Evolutionary conservation across 2,797 vertebrate genomes (phyloP).

Genomic region (Geotrypetes seraphini): DNA sequence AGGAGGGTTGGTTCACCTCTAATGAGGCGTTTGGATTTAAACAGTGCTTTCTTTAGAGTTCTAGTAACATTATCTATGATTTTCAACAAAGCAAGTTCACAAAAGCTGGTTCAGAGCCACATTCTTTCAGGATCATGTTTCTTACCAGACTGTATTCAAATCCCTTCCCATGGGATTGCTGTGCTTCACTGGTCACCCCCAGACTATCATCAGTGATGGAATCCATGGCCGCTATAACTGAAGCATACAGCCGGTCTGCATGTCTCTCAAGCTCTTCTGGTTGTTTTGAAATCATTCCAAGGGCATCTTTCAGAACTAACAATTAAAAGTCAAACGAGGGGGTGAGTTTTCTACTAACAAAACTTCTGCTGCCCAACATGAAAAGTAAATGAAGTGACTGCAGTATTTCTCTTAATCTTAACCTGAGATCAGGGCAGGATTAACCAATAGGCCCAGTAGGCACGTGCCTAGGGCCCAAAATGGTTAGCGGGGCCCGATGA

Average conservation of each 20-base stretch:
- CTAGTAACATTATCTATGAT: too few species aligned
- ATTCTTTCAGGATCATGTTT: too few species aligned
- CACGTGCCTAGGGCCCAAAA: too few species aligned
- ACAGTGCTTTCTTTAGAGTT: too few species aligned
- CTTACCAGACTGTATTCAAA: constrained; percentile 33
- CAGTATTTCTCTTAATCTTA: too few species aligned
- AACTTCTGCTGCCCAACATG: background rate
- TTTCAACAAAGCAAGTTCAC: too few species aligned
- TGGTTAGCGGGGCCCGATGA: too few species aligned
- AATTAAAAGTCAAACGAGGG: background rate
- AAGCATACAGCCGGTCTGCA: constrained; percentile 61
- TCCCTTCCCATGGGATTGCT: background rate
- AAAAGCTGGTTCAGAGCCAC: too few species aligned
- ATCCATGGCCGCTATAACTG: constrained; percentile 65
- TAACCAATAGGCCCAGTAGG: too few species aligned
- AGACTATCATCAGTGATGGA: constrained; percentile 29
- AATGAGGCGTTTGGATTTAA: too few species aligned
- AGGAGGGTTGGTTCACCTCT: too few species aligned
- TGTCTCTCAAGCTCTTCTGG: constrained; percentile 59
- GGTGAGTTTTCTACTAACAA: rapidly evolving
- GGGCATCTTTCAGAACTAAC: constrained; percentile 70
- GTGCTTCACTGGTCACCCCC: background rate
- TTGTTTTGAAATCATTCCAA: constrained; percentile 68
- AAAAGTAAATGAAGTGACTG: background rate
- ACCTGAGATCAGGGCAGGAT: too few species aligned